phyloP scores from a whole-genome alignment of 2,888 invertebrate species.

The Lutraria lutraria region DNA sequence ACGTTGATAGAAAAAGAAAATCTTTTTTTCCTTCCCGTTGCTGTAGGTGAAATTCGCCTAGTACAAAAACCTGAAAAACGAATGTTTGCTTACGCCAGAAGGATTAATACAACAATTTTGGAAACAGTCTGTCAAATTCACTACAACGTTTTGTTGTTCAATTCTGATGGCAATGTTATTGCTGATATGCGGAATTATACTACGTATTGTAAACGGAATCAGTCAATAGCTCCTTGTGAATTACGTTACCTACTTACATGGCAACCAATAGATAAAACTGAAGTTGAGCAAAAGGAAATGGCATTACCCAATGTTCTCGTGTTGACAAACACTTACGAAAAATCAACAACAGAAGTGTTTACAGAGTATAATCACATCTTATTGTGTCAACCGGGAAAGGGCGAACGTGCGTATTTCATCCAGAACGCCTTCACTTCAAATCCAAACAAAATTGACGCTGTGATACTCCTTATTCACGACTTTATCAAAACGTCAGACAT shows the following conservation, averaged over 20 bases:
- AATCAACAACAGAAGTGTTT: background rate
- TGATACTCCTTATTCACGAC: conserved; percentile 4
- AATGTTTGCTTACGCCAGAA: conserved; percentile 30
- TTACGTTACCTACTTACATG: conserved; percentile 30
- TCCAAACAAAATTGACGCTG: background rate
- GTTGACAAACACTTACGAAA: background rate
- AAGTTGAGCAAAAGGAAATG: background rate
- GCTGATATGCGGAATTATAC: conserved; percentile 42
- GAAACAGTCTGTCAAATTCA: conserved; percentile 38
- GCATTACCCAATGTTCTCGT: background rate
- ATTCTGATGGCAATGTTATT: conserved; percentile 18
- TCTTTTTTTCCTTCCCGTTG: conserved; percentile 22
- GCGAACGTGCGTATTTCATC: background rate
- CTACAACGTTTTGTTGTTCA: conserved; percentile 29
- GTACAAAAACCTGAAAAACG: conserved; percentile 5
- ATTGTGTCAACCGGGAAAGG: background rate
- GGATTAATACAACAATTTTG: conserved; percentile 25
- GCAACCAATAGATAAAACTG: background rate
- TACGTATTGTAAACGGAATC: conserved; percentile 36
- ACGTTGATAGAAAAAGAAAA: conserved; percentile 18
- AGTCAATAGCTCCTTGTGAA: conserved; percentile 38
- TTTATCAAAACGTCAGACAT: background rate
- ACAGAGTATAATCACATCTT: background rate
- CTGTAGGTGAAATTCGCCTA: conserved; percentile 15
- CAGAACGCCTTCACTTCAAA: background rate